Base-by-base conservation (phyloP, 2,113 vertebrate species). In the Tupaia tana region DNA sequence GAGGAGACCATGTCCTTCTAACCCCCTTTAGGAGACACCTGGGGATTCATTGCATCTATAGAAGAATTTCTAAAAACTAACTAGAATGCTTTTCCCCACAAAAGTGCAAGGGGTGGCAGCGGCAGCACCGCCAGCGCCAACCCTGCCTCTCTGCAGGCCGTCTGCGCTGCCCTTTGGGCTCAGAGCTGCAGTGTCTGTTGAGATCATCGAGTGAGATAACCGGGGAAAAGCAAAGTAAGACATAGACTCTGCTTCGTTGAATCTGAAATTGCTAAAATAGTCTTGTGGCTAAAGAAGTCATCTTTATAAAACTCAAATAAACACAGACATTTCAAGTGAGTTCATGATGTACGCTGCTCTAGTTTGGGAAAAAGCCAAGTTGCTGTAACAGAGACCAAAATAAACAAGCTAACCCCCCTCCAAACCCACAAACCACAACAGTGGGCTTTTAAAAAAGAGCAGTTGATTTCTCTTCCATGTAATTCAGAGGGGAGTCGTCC, bases 101-200 rank as follows among this genome's bases (percentile, higher is more conserved):
- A 93, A 89, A 86, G 54, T 3, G 24, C 84, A 73, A 85, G 74
- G 73, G 56, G 29, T 93, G 56, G 34, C 69, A 74, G n/a, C 14
- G 71, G 52, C 19, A 54, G 89, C 64, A 79, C 34, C 18, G 19
- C 9, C 29, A 63, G 43, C 29, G 90, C 87, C 88, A 87, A 9
- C 20, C 84, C 56, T 56, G 7, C 84, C 92, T 69, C 63, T 89
- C 66, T 61, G 43, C 24, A 71, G 69, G 59, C 96, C 59, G 58
- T 86, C 92, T 95, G 89, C 9, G 94, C 66, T 56, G 78, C 67
- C 73, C 69, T 97, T 58, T 95, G 80, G 66, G 69, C 29, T 91
- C n/a, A 31, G 70, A 19, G 43, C n/a, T 27, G 2, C 14, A 54
- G 74, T 5, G 0, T 52, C 27, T 74, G 43, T 43, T 89, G 52